Evolutionary conservation across 2,888 invertebrate genomes (phyloP).

Genomic region (Pristionchus mayeri): DNA sequence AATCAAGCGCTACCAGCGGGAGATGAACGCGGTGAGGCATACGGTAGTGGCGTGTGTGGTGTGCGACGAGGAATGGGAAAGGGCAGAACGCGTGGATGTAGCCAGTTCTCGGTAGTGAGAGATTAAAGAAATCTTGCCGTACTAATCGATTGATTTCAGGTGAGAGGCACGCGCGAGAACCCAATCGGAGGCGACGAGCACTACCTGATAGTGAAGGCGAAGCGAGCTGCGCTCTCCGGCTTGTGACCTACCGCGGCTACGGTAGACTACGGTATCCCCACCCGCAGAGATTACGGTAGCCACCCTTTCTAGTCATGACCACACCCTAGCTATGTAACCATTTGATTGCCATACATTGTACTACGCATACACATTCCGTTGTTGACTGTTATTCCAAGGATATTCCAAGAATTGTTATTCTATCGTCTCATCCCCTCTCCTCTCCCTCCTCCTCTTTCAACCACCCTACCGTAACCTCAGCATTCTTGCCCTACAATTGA

Average conservation of each 20-base stretch:
- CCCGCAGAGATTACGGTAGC: background rate
- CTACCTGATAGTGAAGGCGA: constrained; percentile 46
- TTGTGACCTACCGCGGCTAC: constrained; percentile 5
- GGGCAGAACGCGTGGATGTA: background rate
- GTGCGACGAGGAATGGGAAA: background rate
- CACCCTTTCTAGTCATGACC: background rate
- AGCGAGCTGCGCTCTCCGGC: background rate
- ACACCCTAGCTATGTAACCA: background rate
- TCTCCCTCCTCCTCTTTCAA: background rate
- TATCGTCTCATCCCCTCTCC: background rate
- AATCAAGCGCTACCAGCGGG: constrained; percentile 11
- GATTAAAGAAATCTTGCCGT: too few relatives aligned
- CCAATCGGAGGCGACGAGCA: constrained; percentile 47
- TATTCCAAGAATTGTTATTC: too few relatives aligned
- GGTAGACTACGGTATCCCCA: background rate
- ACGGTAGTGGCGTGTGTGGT: background rate
- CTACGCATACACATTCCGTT: background rate
- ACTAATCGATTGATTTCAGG: background rate
- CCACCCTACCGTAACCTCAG: constrained; percentile 5
- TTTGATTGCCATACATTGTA: background rate
- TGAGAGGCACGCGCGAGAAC: constrained; percentile 39
- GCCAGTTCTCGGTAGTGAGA: too few relatives aligned
- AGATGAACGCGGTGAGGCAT: constrained; percentile 40
- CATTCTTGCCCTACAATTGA: constrained; percentile 31
- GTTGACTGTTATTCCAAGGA: constrained; percentile 18